phyloP scores from a whole-genome alignment of 2,888 invertebrate genomes.

The Dorcus parallelipipedus region DNA sequence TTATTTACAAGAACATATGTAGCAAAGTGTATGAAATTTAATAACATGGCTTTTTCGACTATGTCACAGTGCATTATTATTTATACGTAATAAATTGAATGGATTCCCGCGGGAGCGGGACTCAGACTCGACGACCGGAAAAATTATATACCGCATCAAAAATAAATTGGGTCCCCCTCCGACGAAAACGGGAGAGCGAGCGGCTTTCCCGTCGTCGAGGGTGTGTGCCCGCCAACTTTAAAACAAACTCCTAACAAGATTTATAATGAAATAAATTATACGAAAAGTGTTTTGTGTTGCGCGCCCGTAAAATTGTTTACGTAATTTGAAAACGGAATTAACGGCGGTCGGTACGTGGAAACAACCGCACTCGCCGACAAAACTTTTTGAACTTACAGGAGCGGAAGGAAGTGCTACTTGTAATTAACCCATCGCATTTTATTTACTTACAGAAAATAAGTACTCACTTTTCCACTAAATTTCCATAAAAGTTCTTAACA shows the following conservation, averaged over 20 bases:
- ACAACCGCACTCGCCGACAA: too few relatives aligned
- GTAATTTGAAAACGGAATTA: too few relatives aligned
- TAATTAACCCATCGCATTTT: too few relatives aligned
- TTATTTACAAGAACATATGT: not conserved
- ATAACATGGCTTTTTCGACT: slow-evolving; percentile 6
- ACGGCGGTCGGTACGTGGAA: too few relatives aligned
- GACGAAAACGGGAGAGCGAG: not conserved
- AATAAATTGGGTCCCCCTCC: slow-evolving; percentile 39
- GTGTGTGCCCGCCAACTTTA: slow-evolving; percentile 8
- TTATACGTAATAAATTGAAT: slow-evolving; percentile 36
- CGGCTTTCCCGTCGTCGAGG: not conserved
- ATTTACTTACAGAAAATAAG: too few relatives aligned
- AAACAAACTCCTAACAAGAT: slow-evolving; percentile 14
- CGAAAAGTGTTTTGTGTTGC: slow-evolving; percentile 3
- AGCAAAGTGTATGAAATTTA: slow-evolving; percentile 1
- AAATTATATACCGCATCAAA: slow-evolving; percentile 46
- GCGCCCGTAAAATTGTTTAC: not conserved
- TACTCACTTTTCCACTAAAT: too few relatives aligned
- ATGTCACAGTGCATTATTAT: slow-evolving; percentile 26
- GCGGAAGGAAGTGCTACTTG: too few relatives aligned
- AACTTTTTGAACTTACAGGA: too few relatives aligned
- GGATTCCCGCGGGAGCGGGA: slow-evolving; percentile 29
- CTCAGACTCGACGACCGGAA: slow-evolving; percentile 39
- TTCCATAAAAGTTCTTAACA: too few relatives aligned
- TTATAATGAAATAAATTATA: slow-evolving; percentile 18